A percentile compares a stretch with the other conserved stretches of the same genome.
Evolutionary conservation across 2,888 invertebrate species (phyloP).

Genomic region (Amphipoea lucens): DNA sequence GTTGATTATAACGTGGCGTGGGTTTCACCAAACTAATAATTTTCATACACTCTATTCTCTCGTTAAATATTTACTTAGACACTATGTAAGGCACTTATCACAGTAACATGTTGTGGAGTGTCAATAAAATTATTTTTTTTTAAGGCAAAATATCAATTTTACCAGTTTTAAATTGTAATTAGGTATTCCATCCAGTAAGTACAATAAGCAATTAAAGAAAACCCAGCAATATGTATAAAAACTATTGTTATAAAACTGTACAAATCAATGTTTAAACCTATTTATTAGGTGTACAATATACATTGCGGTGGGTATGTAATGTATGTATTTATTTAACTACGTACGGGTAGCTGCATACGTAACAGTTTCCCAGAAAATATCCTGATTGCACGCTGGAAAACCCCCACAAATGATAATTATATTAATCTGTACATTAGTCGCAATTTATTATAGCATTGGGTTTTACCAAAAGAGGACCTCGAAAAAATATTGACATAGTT

Average conservation of each 20-base stretch:
- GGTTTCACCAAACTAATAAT: neutral
- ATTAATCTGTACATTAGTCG: conserved; percentile 7
- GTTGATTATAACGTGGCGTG: too few species aligned
- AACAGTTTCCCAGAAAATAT: conserved; percentile 6
- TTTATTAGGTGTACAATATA: neutral
- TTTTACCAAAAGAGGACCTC: conserved; percentile 20
- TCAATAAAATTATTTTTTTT: neutral
- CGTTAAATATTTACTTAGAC: neutral
- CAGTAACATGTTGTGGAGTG: neutral
- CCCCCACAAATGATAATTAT: neutral
- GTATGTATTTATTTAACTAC: neutral
- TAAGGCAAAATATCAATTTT: neutral
- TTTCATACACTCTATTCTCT: neutral
- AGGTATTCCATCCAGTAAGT: neutral
- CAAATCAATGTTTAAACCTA: conserved; percentile 1
- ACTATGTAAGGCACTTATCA: neutral
- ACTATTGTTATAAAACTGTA: neutral
- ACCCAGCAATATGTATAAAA: neutral
- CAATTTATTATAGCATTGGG: neutral
- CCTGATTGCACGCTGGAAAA: conserved; percentile 2
- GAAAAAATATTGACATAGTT: neutral
- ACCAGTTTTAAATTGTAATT: neutral
- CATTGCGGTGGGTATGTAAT: conserved; percentile 6
- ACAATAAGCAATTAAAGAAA: neutral
- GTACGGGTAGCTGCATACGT: neutral